These are phyloP conservation scores for Hymenochirus boettgeri DNA, from an alignment of 2,113 vertebrate genomes.

Conservation along the genomic window DNA sequence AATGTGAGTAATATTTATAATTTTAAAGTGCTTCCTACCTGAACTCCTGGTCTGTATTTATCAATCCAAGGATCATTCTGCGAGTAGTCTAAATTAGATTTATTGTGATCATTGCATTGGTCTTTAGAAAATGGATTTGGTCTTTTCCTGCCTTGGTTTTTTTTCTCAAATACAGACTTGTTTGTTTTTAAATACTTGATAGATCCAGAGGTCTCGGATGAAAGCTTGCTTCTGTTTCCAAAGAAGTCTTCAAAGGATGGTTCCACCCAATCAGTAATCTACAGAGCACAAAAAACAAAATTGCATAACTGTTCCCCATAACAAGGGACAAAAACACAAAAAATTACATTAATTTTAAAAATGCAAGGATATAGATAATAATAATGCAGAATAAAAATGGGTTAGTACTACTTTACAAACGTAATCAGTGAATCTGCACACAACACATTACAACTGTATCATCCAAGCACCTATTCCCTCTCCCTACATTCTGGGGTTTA, in stretches of 20 bases:
- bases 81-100: constrained; percentile 34
- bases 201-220: constrained; percentile 34
- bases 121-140: constrained; percentile 41
- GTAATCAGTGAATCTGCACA: too few species aligned
- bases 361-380: too few species aligned
- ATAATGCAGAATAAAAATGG: too few species aligned
- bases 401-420: too few species aligned
- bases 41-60: constrained; percentile 70
- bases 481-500: too few species aligned
- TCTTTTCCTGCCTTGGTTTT: constrained; percentile 58
- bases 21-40: constrained; percentile 65
- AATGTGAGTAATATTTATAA: too few species aligned
- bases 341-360: too few species aligned
- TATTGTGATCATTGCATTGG: constrained; percentile 32
- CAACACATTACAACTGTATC: too few species aligned
- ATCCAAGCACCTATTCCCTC: too few species aligned
- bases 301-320: too few species aligned
- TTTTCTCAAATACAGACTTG: constrained; percentile 45
- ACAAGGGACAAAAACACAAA: too few species aligned
- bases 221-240: constrained; percentile 42
- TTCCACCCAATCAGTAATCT: constrained; percentile 71
- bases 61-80: constrained; percentile 83
- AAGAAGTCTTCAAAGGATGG: constrained; percentile 69
- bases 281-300: too few species aligned
- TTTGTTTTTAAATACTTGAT: constrained; percentile 47